Percentiles rank a stretch among this genome's conserved stretches.
Conservation (phyloP, 2,797 vertebrate genomes). For the Molothrus aeneus region DNA sequence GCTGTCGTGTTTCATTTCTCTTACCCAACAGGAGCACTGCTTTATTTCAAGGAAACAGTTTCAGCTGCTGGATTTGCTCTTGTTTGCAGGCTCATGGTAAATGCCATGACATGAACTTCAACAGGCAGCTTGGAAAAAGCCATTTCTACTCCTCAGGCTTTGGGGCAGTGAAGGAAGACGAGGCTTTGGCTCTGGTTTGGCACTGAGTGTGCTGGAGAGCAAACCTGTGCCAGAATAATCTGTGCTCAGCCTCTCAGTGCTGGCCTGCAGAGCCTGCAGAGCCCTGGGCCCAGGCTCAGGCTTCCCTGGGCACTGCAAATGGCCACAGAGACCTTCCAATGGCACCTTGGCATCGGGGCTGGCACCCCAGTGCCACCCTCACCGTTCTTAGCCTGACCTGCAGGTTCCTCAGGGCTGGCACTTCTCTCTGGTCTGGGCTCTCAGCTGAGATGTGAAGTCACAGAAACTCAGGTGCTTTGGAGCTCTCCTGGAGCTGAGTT, state of each 20-base stretch:
- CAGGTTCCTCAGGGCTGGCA: background rate
- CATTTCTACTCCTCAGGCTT: background rate
- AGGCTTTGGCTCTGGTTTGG: background rate
- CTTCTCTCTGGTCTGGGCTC: background rate
- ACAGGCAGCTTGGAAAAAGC: background rate
- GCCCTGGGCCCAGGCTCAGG: background rate
- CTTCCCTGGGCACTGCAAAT: background rate
- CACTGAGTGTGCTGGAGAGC: background rate
- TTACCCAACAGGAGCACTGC: background rate
- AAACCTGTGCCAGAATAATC: background rate
- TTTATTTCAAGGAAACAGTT: background rate
- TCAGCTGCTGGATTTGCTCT: background rate
- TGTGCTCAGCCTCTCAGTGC: background rate
- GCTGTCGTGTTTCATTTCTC: background rate
- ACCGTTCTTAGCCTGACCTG: background rate
- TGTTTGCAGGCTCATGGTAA: background rate
- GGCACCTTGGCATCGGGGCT: background rate
- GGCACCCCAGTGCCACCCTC: too few species aligned
- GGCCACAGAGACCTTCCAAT: fast-evolving
- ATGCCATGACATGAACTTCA: background rate
- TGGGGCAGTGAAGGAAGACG: background rate
- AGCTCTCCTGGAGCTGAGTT: background rate
- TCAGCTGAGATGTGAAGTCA: background rate
- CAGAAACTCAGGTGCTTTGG: background rate
- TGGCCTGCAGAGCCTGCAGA: background rate